Conservation (phyloP, 92 coral and sea anemone genomes). For the Phenganax subtilis region DNA sequence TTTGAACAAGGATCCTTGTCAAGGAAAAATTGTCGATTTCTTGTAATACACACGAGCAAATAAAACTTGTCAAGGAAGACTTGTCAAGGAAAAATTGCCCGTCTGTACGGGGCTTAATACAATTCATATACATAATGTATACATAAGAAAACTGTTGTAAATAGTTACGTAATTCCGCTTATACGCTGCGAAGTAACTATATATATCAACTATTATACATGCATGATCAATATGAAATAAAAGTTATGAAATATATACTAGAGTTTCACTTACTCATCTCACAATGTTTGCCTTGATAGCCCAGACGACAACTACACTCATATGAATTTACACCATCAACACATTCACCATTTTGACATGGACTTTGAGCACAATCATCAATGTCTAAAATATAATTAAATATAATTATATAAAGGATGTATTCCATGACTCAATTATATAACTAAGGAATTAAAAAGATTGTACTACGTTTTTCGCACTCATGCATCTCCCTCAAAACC, state of each 20-base stretch:
- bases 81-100: too few relatives aligned
- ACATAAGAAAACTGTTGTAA: too few relatives aligned
- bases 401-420: not conserved
- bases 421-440: not conserved
- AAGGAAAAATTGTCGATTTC: too few relatives aligned
- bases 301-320: not conserved
- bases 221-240: not conserved
- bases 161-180: too few relatives aligned
- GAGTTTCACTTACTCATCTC: not conserved
- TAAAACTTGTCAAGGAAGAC: too few relatives aligned
- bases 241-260: not conserved
- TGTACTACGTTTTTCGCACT: not conserved
- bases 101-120: too few relatives aligned
- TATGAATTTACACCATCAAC: constrained; percentile 6
- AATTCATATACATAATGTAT: too few relatives aligned
- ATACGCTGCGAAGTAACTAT: too few relatives aligned
- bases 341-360: constrained; percentile 1
- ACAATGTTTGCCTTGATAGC: not conserved
- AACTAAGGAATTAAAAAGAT: too few relatives aligned
- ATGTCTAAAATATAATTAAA: not conserved
- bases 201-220: not conserved
- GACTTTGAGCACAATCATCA: constrained; percentile 9
- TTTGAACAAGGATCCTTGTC: too few relatives aligned
- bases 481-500: too few relatives aligned
- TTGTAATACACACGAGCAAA: too few relatives aligned